Base-by-base conservation (phyloP, 2,888 invertebrate genomes). In the Sceliomorpha sp. region DNA sequence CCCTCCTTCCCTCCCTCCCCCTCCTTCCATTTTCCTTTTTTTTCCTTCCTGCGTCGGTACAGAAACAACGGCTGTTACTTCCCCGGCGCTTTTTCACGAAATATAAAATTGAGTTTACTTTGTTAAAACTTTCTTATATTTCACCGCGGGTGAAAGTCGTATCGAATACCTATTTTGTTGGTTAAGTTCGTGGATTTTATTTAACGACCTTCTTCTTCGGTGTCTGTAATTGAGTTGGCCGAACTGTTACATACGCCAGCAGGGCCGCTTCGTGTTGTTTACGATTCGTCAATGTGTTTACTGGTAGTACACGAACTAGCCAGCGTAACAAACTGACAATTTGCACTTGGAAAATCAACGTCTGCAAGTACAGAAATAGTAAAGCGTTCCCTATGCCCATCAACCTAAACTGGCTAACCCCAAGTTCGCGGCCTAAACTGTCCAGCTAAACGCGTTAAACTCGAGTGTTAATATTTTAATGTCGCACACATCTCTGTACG, bases 271-370 rank as follows among this genome's bases (percentile, higher is more conserved):
- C 32, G 24, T 45, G 20, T 36, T 58, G 47, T 58, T 58, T 58
- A 39, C 58, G 14, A 39, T 47, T 39, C 58, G 39, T 32, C 39
- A 44, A 45, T 42, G 34, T 47, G 17, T 59, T 59, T 40, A 39
- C 48, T 2, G 13, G 15, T 8, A 32, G 10, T 32, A 12, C 12
- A 40, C 40, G 40, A 31, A 48, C 29, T 47, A 34, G 40, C 26
- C 27, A 39, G 32, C 29, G 47, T 31, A 53, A 42, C 53, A 4
- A 26, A 44, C 32, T 32, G 48, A 58, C 39, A 40, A 39, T 47
- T 58, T 47, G 31, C 48, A 47, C 48, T 48, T 48, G 17, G 27
- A 39, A 34, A 32, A 17, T 31, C 39, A 40, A 58, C 32, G 34
- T 20, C 15, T 4, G 34, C 40, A 34, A 51, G 14, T 15, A 0